Evolutionary conservation across 2,888 invertebrate species (phyloP).

Genomic region (Lissocephala sabroskyi): DNA sequence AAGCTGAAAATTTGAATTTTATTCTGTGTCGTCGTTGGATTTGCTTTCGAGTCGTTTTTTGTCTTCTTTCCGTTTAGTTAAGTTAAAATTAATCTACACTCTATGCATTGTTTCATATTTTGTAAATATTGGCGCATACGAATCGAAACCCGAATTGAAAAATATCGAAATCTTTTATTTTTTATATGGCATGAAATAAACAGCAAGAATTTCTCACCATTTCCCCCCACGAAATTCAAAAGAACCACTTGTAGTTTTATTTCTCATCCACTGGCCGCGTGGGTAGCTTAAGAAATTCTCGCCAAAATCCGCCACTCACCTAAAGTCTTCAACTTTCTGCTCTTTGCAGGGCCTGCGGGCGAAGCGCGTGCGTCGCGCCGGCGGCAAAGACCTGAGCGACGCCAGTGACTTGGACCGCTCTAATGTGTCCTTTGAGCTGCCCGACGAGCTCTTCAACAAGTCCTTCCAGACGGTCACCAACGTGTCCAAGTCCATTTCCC

Average conservation of each 20-base stretch:
- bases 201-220: constrained; percentile 8
- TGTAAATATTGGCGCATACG: constrained; percentile 54
- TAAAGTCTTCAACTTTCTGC: no score
- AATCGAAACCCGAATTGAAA: neutral
- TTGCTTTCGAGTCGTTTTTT: constrained; percentile 23
- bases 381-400: constrained; percentile 71
- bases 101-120: constrained; percentile 45
- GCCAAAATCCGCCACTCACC: no score
- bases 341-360: constrained; percentile 13
- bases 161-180: no score
- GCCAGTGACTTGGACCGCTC: constrained; percentile 73
- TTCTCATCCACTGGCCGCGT: no score
- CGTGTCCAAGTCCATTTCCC: constrained; percentile 75
- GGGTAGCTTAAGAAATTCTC: no score
- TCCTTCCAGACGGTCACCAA: constrained; percentile 77
- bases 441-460: constrained; percentile 75
- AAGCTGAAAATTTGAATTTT: constrained; percentile 16
- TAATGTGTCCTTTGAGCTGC: constrained; percentile 76
- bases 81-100: constrained; percentile 36
- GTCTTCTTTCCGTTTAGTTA: constrained; percentile 18
- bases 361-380: constrained; percentile 37
- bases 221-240: neutral
- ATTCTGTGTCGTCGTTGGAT: constrained; percentile 8
- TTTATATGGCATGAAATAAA: constrained; percentile 13
- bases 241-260: constrained; percentile 5